Percentiles rank a stretch among this genome's conserved stretches.
These are phyloP conservation scores for Himalopsyche anomala DNA, from an alignment of 2,888 invertebrate genomes.

Conservation along the genomic window DNA sequence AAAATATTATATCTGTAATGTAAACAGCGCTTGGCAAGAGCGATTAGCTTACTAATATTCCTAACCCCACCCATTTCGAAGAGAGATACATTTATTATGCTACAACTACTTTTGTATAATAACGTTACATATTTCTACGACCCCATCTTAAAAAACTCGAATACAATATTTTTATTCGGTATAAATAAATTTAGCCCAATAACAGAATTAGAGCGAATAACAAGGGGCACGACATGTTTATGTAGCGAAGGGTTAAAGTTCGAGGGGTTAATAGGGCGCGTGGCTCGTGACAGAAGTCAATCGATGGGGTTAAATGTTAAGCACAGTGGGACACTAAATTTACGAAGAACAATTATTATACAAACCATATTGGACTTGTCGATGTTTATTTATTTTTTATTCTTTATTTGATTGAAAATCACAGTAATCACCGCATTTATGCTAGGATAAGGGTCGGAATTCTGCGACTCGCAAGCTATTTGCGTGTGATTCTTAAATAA, in stretches of 20 bases:
- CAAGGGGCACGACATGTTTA: neutral
- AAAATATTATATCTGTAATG: no score
- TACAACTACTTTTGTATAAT: neutral
- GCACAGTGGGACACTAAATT: neutral
- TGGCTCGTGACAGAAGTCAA: conserved; percentile 18
- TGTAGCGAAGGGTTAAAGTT: neutral
- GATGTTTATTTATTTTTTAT: no score
- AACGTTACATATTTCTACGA: neutral
- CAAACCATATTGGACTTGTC: no score
- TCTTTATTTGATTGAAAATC: no score
- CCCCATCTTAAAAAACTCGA: neutral
- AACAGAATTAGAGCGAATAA: conserved; percentile 29
- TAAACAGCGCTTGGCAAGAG: no score
- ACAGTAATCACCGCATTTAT: no score
- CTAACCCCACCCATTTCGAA: neutral
- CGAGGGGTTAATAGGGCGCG: conserved; percentile 24
- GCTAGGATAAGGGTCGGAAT: no score
- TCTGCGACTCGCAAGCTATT: no score
- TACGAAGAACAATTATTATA: neutral
- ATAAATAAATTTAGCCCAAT: neutral
- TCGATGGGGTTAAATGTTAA: conserved; percentile 13
- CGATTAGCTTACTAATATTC: no score
- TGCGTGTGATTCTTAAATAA: no score
- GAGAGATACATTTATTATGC: neutral
- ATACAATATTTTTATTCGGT: neutral